Conservation (phyloP, 1,140 invertebrate genomes). For the Ericerus pela region DNA sequence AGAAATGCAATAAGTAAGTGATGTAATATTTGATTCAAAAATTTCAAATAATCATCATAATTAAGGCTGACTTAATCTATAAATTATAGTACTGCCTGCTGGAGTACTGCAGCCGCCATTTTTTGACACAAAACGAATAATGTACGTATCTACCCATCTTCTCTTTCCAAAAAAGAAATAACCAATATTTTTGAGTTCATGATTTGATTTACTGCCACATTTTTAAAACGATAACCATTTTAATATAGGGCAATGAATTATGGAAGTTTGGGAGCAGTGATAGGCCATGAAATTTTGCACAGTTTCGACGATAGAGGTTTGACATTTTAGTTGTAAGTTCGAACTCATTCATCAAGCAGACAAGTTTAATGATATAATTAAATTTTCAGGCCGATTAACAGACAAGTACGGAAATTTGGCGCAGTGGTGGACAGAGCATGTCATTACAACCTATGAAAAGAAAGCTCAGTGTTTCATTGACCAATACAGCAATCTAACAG, state of each 20-base stretch:
- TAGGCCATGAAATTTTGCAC: conserved; percentile 61
- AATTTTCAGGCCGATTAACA: conserved; percentile 23
- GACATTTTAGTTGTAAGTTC: not conserved
- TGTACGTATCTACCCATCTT: conserved; percentile 34
- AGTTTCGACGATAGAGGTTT: conserved; percentile 59
- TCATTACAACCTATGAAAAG: conserved; percentile 49
- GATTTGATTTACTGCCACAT: too few relatives aligned
- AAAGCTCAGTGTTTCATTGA: conserved; percentile 74
- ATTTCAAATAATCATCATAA: conserved; percentile 14
- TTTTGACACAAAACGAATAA: conserved; percentile 45
- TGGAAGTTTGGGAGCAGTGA: conserved; percentile 56
- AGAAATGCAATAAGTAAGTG: conserved; percentile 69
- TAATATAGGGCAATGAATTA: conserved; percentile 46
- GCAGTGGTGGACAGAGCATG: conserved; percentile 74
- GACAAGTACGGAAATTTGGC: conserved; percentile 55
- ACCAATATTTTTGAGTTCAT: too few relatives aligned
- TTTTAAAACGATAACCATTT: too few relatives aligned
- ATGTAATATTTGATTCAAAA: not conserved
- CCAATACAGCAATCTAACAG: conserved; percentile 51
- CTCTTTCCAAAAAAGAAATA: too few relatives aligned
- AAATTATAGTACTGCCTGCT: conserved; percentile 50
- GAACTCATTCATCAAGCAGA: not conserved
- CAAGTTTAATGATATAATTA: not conserved
- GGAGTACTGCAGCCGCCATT: conserved; percentile 57
- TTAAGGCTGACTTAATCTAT: not conserved